Conservation (phyloP, 2,797 vertebrate genomes). For the Acanthurus tractus region DNA sequence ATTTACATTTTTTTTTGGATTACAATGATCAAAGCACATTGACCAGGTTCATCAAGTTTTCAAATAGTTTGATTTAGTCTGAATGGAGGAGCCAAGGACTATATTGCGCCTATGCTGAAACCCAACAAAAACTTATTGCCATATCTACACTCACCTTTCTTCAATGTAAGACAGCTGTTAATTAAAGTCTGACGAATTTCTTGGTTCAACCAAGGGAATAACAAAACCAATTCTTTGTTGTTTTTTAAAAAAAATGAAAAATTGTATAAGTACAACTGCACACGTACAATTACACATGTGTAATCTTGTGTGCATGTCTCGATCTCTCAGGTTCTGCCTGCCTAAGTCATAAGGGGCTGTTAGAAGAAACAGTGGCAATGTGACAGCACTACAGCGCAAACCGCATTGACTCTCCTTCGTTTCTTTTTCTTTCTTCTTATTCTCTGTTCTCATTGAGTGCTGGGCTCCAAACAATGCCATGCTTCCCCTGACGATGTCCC, state of each 20-base stretch:
- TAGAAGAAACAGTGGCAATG: slow-evolving; percentile 63
- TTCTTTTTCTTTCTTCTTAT: slow-evolving; percentile 60
- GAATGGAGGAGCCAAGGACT: slow-evolving; percentile 1
- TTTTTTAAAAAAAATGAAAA: slow-evolving; percentile 32
- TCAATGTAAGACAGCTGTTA: slow-evolving; percentile 6
- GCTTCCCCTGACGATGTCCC: slow-evolving; percentile 78
- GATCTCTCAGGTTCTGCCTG: slow-evolving; percentile 50
- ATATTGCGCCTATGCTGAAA: neutral
- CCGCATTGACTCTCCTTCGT: slow-evolving; percentile 64
- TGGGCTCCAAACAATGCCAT: slow-evolving; percentile 78
- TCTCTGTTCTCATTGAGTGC: slow-evolving; percentile 65
- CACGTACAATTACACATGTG: slow-evolving; percentile 27
- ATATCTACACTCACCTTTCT: neutral
- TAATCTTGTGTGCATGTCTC: slow-evolving; percentile 51
- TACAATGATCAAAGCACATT: neutral
- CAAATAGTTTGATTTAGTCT: neutral
- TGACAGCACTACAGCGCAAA: slow-evolving; percentile 56
- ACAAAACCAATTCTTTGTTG: slow-evolving; percentile 37
- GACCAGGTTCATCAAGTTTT: neutral
- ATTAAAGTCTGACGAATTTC: slow-evolving; percentile 19
- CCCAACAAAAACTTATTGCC: neutral
- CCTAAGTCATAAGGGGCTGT: slow-evolving; percentile 47
- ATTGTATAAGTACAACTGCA: slow-evolving; percentile 9
- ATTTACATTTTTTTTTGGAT: neutral
- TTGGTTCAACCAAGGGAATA: slow-evolving; percentile 26